phyloP scores from a whole-genome alignment of 1,140 invertebrate genomes.

The Oreohelix idahoensis region DNA sequence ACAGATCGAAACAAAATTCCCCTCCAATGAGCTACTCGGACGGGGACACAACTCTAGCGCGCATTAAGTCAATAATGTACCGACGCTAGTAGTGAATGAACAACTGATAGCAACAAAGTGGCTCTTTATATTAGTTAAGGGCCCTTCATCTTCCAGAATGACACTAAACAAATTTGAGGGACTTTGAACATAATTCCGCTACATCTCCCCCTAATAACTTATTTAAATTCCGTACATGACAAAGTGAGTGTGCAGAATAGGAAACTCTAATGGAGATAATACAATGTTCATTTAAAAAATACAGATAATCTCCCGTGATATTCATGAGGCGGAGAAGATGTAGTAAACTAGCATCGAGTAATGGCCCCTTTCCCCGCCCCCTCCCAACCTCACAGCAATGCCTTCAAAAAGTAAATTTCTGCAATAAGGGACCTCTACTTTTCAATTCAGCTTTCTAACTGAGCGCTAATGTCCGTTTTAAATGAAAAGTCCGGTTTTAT shows the following conservation, averaged over 20 bases:
- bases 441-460: too few relatives aligned
- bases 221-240: not conserved
- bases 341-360: not conserved
- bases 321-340: not conserved
- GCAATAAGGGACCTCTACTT: too few relatives aligned
- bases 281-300: not conserved
- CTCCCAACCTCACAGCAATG: too few relatives aligned
- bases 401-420: too few relatives aligned
- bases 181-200: slow-evolving; percentile 8
- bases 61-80: not conserved
- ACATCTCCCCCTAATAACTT: not conserved
- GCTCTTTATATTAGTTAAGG: slow-evolving; percentile 1
- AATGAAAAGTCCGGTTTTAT: too few relatives aligned
- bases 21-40: not conserved
- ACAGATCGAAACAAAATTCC: slow-evolving; percentile 2
- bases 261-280: not conserved
- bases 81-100: not conserved
- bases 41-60: not conserved
- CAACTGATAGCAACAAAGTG: not conserved
- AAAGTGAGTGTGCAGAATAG: not conserved
- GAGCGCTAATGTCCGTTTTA: too few relatives aligned
- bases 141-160: not conserved
- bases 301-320: not conserved
- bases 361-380: not conserved
- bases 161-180: not conserved